phyloP scores from a whole-genome alignment of 2,113 vertebrate genomes.

The Lagopus muta region DNA sequence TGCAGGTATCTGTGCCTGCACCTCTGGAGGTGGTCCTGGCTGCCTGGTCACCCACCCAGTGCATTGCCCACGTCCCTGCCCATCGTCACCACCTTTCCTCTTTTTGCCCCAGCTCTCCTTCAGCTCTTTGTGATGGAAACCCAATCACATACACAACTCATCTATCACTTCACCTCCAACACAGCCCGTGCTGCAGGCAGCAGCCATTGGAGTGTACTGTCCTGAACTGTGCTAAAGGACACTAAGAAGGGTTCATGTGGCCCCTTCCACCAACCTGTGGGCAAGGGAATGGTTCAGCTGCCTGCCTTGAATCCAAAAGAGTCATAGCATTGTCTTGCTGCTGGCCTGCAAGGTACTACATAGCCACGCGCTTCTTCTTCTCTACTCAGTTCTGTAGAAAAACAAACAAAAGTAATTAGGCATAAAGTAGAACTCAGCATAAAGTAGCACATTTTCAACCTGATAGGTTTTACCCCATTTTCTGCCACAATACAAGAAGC shows the following conservation, averaged over 20 bases:
- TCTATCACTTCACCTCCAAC: not conserved
- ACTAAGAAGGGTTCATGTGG: not conserved
- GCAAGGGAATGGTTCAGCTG: not conserved
- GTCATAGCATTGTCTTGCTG: not conserved
- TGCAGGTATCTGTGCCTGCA: not conserved
- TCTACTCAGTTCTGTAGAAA: not conserved
- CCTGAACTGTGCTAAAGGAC: not conserved
- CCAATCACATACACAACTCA: not conserved
- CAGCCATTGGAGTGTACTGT: not conserved
- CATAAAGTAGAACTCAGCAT: not conserved
- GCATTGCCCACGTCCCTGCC: not conserved
- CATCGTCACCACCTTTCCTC: not conserved
- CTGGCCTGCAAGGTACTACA: not conserved
- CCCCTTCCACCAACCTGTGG: accelerated
- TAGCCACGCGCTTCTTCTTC: not conserved
- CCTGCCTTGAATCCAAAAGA: accelerated
- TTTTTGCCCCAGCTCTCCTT: not conserved
- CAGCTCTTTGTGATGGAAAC: not conserved
- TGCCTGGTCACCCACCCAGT: not conserved
- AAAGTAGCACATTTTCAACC: not conserved
- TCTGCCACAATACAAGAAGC: not conserved
- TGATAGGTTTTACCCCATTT: not conserved
- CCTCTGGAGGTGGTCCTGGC: not conserved
- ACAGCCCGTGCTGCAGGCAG: not conserved
- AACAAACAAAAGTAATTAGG: not conserved